Evolutionary conservation across 2,113 vertebrate species (phyloP).

Genomic region (Rissa tridactyla): DNA sequence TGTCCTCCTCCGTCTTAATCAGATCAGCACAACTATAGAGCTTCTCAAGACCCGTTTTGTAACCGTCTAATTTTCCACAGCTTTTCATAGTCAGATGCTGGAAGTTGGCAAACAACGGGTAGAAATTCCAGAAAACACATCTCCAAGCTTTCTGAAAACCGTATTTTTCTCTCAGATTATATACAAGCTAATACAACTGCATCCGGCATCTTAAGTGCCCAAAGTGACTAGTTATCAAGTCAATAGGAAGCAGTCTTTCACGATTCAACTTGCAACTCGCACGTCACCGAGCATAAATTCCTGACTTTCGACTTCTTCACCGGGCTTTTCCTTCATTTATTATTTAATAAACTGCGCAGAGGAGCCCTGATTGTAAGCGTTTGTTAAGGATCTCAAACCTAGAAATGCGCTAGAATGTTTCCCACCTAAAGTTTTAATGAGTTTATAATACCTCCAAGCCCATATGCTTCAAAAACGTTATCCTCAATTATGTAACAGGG

Average conservation of each 20-base stretch:
- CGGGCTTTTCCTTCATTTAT: slow-evolving; percentile 70
- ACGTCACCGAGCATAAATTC: slow-evolving; percentile 16
- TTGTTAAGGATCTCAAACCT: slow-evolving; percentile 70
- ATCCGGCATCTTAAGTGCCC: slow-evolving; percentile 15
- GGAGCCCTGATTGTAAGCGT: slow-evolving; percentile 74
- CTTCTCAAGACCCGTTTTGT: neutral
- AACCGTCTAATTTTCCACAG: neutral
- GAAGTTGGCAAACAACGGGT: neutral
- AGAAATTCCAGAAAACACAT: neutral
- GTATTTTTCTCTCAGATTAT: slow-evolving; percentile 27
- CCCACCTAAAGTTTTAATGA: slow-evolving; percentile 83
- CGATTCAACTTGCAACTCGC: neutral
- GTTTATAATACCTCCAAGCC: slow-evolving; percentile 77
- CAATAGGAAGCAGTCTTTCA: slow-evolving; percentile 28
- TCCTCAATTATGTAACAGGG: slow-evolving; percentile 85
- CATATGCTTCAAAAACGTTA: slow-evolving; percentile 85
- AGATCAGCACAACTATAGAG: neutral
- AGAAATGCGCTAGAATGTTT: slow-evolving; percentile 64
- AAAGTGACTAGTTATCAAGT: slow-evolving; percentile 45
- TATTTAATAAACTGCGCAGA: slow-evolving; percentile 75
- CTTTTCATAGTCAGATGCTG: neutral
- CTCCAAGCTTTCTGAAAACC: neutral
- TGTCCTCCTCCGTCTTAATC: neutral
- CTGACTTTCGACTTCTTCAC: slow-evolving; percentile 25
- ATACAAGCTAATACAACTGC: neutral